Evolutionary conservation across 2,113 vertebrate genomes (phyloP), one percentile per base, ranked within the genome.

Genomic region (Epinephelus fuscoguttatus): DNA sequence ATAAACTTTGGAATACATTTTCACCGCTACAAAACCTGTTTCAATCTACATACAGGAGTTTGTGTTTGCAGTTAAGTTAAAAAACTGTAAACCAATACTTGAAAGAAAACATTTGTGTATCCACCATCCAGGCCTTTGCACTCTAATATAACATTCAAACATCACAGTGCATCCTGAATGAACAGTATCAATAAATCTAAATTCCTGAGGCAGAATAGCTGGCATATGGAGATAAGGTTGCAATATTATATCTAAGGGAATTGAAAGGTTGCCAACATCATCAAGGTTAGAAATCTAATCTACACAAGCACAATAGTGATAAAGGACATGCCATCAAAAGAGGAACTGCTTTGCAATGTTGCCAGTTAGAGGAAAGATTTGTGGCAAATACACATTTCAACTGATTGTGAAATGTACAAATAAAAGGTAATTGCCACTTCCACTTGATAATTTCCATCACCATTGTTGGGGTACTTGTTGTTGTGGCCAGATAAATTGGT

Each of bases 401-500:
- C n/a, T 19, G 33, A 33, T 49, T 3, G 49, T 45, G 18, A 19
- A 56, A 37, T 57, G 11, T 61, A 33, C 45, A 47, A 62, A 37
- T 19, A 25, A 62, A 68, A 67, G 52, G 18, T 56, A 70, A 47
- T 33, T 62, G 6, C 57, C 42, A 53, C n/a, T 61, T 64, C n/a
- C 27, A 57, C 42, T 78, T 72, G 13, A 78, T 72, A 9, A 59
- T 78, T 84, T 33, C 37, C 18, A 60, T 61, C 53, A 72, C 45
- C 78, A 21, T 33, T 73, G 30, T 15, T 49, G 27, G 4, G 57
- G 25, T 6, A 62, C 64, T 30, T 70, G 25, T 49, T 78, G 21
- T 57, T 23, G 67, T 64, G 67, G 17, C 50, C 52, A 70, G 21
- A 83, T n/a, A 66, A 59, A 30, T 72, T 15, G 17, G 45, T 53